Conservation (phyloP, 2,113 vertebrate genomes). For the Dicentrarchus labrax region DNA sequence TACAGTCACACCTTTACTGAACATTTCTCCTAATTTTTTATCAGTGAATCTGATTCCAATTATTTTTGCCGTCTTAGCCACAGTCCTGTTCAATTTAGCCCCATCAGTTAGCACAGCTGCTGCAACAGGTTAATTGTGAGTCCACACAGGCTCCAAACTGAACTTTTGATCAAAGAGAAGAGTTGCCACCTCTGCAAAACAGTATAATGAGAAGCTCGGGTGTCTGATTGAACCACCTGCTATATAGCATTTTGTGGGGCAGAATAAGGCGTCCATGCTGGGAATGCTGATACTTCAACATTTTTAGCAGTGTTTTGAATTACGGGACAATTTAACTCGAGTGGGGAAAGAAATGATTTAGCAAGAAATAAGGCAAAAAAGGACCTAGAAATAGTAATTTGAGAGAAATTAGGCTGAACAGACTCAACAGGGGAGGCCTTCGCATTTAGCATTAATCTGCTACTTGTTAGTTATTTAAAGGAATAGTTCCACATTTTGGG, state of each 20-base stretch:
- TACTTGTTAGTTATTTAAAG: not conserved
- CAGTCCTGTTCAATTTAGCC: conserved; percentile 1
- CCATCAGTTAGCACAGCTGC: conserved; percentile 19
- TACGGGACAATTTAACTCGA: not conserved
- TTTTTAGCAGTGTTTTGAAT: not conserved
- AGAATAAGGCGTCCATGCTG: not conserved
- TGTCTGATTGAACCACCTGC: conserved; percentile 13
- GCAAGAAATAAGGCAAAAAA: not conserved
- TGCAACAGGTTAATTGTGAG: conserved; percentile 34
- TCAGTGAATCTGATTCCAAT: conserved; percentile 22
- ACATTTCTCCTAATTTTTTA: not conserved
- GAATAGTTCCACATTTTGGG: not conserved
- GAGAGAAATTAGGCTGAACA: too few species aligned
- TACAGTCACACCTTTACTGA: not conserved
- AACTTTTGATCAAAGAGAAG: conserved; percentile 19
- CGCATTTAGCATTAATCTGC: not conserved
- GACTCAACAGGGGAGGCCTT: not conserved
- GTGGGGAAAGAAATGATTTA: not conserved
- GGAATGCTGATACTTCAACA: not conserved
- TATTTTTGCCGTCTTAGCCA: conserved; percentile 23
- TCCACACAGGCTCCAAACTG: conserved; percentile 9
- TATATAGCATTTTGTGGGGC: not conserved
- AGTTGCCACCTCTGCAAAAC: not conserved
- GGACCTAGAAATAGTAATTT: not conserved
- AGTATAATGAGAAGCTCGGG: conserved; percentile 31